A percentile compares a stretch with the other conserved stretches of the same genome.
phyloP scores from a whole-genome alignment of 1,140 invertebrate species.

The Calosoma granatense region DNA sequence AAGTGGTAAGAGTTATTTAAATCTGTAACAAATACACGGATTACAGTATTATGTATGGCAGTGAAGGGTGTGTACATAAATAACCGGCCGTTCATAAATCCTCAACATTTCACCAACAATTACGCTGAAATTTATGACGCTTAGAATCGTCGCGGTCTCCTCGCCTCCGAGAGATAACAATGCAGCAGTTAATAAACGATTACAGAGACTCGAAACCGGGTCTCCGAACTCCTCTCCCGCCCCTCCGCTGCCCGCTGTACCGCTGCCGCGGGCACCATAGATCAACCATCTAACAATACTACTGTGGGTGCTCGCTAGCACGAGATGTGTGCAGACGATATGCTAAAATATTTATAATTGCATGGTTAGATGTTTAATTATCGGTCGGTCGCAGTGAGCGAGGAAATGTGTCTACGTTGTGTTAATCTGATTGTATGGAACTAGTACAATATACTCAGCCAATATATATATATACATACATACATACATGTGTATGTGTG shows the following conservation, averaged over 20 bases:
- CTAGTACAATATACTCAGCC: neutral
- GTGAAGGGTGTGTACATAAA: neutral
- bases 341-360: neutral
- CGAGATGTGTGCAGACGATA: neutral
- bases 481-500: slow-evolving; percentile 2
- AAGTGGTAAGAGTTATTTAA: slow-evolving; percentile 9
- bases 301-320: neutral
- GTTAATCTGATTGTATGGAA: neutral
- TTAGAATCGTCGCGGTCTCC: too few relatives aligned
- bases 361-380: neutral
- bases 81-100: too few relatives aligned
- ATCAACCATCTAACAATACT: neutral
- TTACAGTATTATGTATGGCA: neutral
- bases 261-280: neutral
- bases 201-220: neutral
- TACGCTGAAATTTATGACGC: neutral
- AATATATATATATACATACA: neutral
- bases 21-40: slow-evolving; percentile 12
- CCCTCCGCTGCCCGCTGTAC: neutral
- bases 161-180: neutral
- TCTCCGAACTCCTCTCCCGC: too few relatives aligned
- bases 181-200: neutral
- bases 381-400: too few relatives aligned
- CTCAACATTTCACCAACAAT: neutral
- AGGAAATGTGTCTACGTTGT: too few relatives aligned